These are phyloP conservation scores for Cephus spinipes DNA, from an alignment of 2,888 invertebrate genomes.

Conservation along the genomic window DNA sequence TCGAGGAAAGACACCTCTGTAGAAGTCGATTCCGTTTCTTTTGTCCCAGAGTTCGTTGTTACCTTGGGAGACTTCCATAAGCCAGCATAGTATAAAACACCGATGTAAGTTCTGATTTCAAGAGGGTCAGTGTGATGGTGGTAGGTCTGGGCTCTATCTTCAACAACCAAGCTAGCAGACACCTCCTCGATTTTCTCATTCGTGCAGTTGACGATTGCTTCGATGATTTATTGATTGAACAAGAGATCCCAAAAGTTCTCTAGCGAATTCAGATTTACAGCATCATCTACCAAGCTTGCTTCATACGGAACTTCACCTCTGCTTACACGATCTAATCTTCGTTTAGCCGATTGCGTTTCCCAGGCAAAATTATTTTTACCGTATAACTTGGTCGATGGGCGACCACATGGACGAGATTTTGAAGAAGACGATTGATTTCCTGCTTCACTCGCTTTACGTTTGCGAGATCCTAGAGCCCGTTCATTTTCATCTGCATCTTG, in stretches of 20 bases:
- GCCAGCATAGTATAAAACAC: constrained; percentile 4
- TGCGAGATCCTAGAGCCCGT: not conserved
- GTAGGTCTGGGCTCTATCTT: constrained; percentile 16
- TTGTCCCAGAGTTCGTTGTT: not conserved
- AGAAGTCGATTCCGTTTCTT: not conserved
- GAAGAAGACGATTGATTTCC: constrained; percentile 3
- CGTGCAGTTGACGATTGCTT: constrained; percentile 10
- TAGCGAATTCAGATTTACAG: constrained; percentile 17
- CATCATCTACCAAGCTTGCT: constrained; percentile 17
- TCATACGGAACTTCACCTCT: constrained; percentile 16
- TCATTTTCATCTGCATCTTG: not conserved
- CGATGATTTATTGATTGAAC: constrained; percentile 10
- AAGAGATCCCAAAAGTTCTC: constrained; percentile 12
- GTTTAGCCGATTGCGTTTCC: constrained; percentile 16
- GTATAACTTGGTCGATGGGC: constrained; percentile 15
- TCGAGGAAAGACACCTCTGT: constrained; percentile 8
- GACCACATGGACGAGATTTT: constrained; percentile 8
- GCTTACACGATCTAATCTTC: constrained; percentile 17
- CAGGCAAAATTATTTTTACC: constrained; percentile 15
- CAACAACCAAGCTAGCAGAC: constrained; percentile 16
- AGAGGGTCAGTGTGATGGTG: constrained; percentile 11
- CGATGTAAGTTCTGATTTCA: constrained; percentile 12
- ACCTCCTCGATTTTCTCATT: constrained; percentile 12
- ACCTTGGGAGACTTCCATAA: constrained; percentile 5
- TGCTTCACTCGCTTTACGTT: constrained; percentile 1